A percentile compares a stretch with the other conserved stretches of the same genome.
These are phyloP conservation scores for Laupala kohalensis DNA, from an alignment of 1,140 invertebrate species.

Conservation along the genomic window DNA sequence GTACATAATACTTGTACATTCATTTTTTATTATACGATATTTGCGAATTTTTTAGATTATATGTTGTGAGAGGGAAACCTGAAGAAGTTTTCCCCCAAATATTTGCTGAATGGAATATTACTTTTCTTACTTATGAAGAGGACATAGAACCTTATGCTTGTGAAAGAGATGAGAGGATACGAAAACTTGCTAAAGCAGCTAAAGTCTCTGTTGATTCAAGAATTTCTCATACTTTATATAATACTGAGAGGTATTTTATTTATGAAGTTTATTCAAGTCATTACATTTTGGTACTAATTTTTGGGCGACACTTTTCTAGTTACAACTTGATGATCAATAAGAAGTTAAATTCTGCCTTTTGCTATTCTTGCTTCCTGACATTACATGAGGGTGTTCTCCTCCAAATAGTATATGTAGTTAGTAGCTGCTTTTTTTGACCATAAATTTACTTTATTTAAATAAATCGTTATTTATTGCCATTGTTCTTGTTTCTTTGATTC, in stretches of 20 bases:
- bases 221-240: constrained; percentile 57
- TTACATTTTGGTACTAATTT: too few relatives aligned
- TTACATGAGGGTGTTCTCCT: too few relatives aligned
- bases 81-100: constrained; percentile 44
- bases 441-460: too few relatives aligned
- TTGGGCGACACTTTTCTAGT: too few relatives aligned
- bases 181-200: constrained; percentile 39
- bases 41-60: constrained; percentile 33
- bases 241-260: constrained; percentile 35
- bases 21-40: neutral
- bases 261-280: neutral
- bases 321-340: too few relatives aligned
- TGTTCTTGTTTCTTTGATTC: neutral
- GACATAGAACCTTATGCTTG: constrained; percentile 58
- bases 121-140: constrained; percentile 48
- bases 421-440: too few relatives aligned
- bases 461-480: too few relatives aligned
- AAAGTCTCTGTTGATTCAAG: constrained; percentile 43
- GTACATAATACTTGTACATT: neutral
- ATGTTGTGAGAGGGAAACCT: constrained; percentile 49
- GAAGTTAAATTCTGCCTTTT: too few relatives aligned
- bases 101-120: constrained; percentile 54
- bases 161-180: constrained; percentile 44
- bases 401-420: too few relatives aligned
- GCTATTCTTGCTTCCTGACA: too few relatives aligned